Evolutionary conservation across 2,888 invertebrate genomes (phyloP), one percentile per base, ranked within the genome.

Genomic region (Melinaea menophilus): DNA sequence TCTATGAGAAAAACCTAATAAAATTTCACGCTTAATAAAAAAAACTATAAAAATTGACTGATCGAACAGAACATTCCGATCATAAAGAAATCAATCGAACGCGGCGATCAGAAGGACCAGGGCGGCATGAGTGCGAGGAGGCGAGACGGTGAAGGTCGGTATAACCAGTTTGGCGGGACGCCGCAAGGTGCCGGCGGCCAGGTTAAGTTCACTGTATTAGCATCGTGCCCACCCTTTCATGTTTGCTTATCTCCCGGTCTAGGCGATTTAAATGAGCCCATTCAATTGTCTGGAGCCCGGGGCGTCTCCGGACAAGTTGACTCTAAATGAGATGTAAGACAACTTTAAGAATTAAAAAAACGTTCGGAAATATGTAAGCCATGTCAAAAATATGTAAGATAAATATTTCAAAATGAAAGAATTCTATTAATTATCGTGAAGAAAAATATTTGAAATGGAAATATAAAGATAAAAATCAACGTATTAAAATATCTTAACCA

Each of bases 191-290:
- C 87, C 84, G 81, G 76, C 75, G 82, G 83, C 85, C 82, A 79
- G 83, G 84, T 86, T 89, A 87, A 88, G 85, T 87, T 85, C 87
- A 82, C 82, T 85, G 82, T 83, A 88, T 86, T 89, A 88, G 79
- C 84, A 84, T 86, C 86, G 84, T 85, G 85, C 79, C 80, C 80
- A 86, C 87, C 87, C 88, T 88, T 89, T 88, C 84, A 82, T 84
- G 86, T 85, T 80, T 79, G 78, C 85, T 88, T 88, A 88, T 88
- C 88, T 84, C 78, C 78, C 77, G 72, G 81, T 80, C 82, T 82
- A 82, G 81, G 75, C 81, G 74, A 81, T 85, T 82, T 84, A 86
- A 88, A 86, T 83, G 80, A 77, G 79, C 79, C 86, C 81, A 87
- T 86, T 87, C 82, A 88, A 86, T 84, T 80, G 80, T 78, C 72